These are phyloP conservation scores for Apeira syringaria DNA, from an alignment of 2,888 invertebrate genomes.

Conservation along the genomic window DNA sequence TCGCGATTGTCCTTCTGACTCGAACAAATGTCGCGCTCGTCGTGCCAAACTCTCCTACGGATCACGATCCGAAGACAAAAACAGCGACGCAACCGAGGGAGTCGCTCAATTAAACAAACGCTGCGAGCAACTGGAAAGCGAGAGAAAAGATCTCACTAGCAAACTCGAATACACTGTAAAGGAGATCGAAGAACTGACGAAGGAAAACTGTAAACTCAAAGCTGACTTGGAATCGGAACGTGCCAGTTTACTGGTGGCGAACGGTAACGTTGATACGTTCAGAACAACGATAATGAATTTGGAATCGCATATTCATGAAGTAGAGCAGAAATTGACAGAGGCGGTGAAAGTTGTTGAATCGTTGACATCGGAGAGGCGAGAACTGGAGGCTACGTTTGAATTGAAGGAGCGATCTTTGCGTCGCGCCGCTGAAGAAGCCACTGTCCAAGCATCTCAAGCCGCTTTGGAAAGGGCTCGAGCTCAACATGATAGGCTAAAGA, in stretches of 20 bases:
- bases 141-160: conserved; percentile 70
- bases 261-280: conserved; percentile 50
- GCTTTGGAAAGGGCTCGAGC: conserved; percentile 89
- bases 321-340: conserved; percentile 56
- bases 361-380: conserved; percentile 63
- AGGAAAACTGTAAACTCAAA: conserved; percentile 57
- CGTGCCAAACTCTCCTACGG: conserved; percentile 69
- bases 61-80: conserved; percentile 68
- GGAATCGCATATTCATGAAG: conserved; percentile 56
- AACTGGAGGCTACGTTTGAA: conserved; percentile 63
- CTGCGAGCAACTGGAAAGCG: conserved; percentile 57
- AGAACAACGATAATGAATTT: conserved; percentile 45
- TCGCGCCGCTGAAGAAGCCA: conserved; percentile 88
- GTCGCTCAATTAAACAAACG: conserved; percentile 63
- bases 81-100: conserved; percentile 82
- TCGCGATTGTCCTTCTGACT: conserved; percentile 57
- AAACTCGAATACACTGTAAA: conserved; percentile 60
- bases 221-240: conserved; percentile 46
- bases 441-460: conserved; percentile 89
- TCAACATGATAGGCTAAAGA: conserved; percentile 86
- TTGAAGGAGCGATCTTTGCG: conserved; percentile 84
- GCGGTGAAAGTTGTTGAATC: conserved; percentile 52
- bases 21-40: conserved; percentile 61
- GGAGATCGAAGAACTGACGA: conserved; percentile 55
- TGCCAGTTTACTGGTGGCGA: conserved; percentile 46